Evolutionary conservation across 2,113 vertebrate genomes (phyloP).

Genomic region (Myotis brandtii): DNA sequence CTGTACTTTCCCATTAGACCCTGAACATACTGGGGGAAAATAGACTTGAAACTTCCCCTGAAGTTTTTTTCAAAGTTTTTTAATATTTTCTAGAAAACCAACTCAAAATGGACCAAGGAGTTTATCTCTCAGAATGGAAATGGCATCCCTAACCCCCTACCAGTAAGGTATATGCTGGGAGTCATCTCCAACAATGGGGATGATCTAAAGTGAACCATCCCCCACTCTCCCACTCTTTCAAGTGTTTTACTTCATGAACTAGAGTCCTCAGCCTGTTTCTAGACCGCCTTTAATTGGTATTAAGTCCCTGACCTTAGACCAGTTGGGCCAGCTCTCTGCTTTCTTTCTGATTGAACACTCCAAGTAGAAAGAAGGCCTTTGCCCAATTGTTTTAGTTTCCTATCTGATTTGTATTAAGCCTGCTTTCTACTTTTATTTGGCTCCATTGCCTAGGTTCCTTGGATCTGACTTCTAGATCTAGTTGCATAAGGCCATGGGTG

Average conservation of each 20-base stretch:
- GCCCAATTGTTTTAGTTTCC: constrained; percentile 14
- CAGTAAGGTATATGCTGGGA: neutral
- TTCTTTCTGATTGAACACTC: neutral
- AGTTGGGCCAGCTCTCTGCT: neutral
- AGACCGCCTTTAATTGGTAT: neutral
- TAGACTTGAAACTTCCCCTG: neutral
- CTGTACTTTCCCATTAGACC: neutral
- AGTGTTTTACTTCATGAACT: neutral
- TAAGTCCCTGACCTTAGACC: neutral
- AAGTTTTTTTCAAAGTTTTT: neutral
- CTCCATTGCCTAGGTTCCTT: neutral
- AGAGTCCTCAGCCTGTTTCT: neutral
- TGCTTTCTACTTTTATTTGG: constrained; percentile 25
- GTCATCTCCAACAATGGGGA: neutral
- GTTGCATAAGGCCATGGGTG: neutral
- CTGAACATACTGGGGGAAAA: neutral
- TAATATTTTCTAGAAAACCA: constrained; percentile 10
- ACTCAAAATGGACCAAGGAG: neutral
- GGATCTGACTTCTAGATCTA: neutral
- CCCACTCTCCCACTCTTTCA: neutral
- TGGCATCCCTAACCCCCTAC: neutral
- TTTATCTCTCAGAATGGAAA: constrained; percentile 26
- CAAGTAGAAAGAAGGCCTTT: constrained; percentile 32
- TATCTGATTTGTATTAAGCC: neutral
- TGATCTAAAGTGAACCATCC: neutral